These are phyloP conservation scores for Adelges cooleyi DNA, from an alignment of 1,140 invertebrate genomes.

Conservation along the genomic window DNA sequence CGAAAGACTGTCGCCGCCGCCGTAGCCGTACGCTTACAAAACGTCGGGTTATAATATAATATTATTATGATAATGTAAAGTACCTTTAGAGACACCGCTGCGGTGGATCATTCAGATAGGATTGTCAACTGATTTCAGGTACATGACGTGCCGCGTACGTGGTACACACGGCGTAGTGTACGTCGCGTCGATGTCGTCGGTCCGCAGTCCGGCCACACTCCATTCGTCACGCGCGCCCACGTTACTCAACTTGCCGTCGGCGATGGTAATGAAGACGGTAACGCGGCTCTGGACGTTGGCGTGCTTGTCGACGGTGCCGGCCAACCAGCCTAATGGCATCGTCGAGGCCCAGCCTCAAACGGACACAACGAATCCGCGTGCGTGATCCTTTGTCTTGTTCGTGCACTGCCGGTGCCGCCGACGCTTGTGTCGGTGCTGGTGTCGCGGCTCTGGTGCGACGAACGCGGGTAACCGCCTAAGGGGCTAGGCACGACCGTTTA, in stretches of 20 bases:
- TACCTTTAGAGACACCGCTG: slow-evolving; percentile 23
- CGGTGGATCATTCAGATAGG: slow-evolving; percentile 24
- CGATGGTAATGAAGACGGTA: not conserved
- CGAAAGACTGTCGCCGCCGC: no score
- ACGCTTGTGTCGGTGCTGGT: not conserved
- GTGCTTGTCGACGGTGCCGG: not conserved
- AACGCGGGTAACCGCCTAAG: not conserved
- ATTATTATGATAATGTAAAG: no score
- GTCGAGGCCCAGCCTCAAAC: not conserved
- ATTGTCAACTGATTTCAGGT: slow-evolving; percentile 29
- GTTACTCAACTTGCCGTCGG: not conserved
- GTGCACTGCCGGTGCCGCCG: no score
- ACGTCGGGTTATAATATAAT: no score
- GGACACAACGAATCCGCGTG: not conserved
- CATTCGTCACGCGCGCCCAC: not conserved
- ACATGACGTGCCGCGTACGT: slow-evolving; percentile 24
- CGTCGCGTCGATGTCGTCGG: not conserved
- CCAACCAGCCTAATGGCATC: slow-evolving; percentile 19
- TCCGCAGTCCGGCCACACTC: not conserved
- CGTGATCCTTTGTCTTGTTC: not conserved
- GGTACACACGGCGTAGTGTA: slow-evolving; percentile 7
- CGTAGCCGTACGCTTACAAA: no score
- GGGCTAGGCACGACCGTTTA: not conserved
- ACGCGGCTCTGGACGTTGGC: not conserved
- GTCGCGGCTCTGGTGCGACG: not conserved